Evolutionary conservation across 1,140 invertebrate genomes (phyloP), one percentile per base, ranked within the genome.

Genomic region (Drosophila repleta): DNA sequence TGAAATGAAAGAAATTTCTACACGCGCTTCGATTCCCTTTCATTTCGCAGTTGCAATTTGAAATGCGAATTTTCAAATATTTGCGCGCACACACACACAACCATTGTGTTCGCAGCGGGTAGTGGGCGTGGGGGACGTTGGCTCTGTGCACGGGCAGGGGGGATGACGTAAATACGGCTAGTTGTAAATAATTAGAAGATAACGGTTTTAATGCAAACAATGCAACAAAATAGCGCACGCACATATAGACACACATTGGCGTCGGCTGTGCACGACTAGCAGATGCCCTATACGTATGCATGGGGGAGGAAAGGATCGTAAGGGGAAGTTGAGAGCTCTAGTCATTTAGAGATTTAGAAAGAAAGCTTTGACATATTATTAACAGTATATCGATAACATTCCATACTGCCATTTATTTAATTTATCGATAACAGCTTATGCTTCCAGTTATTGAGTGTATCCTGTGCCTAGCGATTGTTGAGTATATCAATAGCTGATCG

Each of bases 171-270:
- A 74, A 62, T 63, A 66, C 60, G 75, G 69, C 58, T 65, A 83
- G 75, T 76, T 76, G 80, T 84, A 84, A 84, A 84, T 84, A 84
- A 84, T 85, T 84, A 80, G 81, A 55, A 70, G 80, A 84, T 84
- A 83, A 83, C 79, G 41, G 41, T 35, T 63, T 51, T 46, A 56
- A 75, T 62, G 26, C 65, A 67, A 68, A 84, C 78, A 76, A 74
- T 63, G 53, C 41, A 11, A 70, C 60, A 46, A 53, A 45, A 32
- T 37, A 13, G 51, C n/a, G 29, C n/a, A 21, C 21, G 48, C 56
- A 35, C 32, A 11, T 3, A 35, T 3, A 35, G 11, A 6, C 1
- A 35, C 11, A 35, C 2, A 35, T 3, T 2, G 10, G 32, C 32
- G 2, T 2, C 0, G 32, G 32, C 10, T 3, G 7, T 35, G 39